Conservation (phyloP, 1,140 invertebrate genomes). For the Telenomus remus region DNA sequence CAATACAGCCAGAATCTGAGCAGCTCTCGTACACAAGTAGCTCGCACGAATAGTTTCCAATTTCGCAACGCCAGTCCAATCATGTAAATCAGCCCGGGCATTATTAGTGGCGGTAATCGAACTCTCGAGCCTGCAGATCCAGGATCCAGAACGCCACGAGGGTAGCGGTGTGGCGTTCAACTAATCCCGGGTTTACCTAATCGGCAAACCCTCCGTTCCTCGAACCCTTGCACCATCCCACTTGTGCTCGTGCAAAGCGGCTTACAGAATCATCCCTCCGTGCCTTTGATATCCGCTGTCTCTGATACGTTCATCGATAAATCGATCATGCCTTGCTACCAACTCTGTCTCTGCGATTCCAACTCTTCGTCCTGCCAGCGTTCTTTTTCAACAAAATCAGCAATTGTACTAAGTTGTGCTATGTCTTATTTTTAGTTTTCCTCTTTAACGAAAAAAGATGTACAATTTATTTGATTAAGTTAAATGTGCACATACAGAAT, state of each 20-base stretch:
- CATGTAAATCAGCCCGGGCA: constrained; percentile 74
- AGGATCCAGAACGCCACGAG: constrained; percentile 58
- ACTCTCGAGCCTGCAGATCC: constrained; percentile 59
- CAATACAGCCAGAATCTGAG: constrained; percentile 53
- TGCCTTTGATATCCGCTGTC: constrained; percentile 45
- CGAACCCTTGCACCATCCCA: constrained; percentile 61
- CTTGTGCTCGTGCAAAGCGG: constrained; percentile 71
- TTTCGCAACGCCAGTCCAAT: constrained; percentile 75
- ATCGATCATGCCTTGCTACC: constrained; percentile 47
- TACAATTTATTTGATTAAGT: no score
- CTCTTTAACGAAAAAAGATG: no score
- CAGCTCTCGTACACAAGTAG: constrained; percentile 58
- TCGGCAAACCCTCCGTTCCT: constrained; percentile 68
- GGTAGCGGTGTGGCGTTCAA: constrained; percentile 63
- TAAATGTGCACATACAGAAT: no score
- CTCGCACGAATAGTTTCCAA: constrained; percentile 67
- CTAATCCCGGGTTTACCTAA: constrained; percentile 76
- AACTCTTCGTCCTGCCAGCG: background rate
- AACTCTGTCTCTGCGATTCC: constrained; percentile 2
- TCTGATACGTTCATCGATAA: constrained; percentile 57
- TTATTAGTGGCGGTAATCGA: constrained; percentile 74
- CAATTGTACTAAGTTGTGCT: no score
- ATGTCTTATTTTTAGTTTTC: no score
- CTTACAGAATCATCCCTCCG: constrained; percentile 70
- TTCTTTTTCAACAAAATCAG: no score